These are phyloP conservation scores for Hofmannophila pseudospretella DNA, from an alignment of 2,888 invertebrate species.

Conservation along the genomic window DNA sequence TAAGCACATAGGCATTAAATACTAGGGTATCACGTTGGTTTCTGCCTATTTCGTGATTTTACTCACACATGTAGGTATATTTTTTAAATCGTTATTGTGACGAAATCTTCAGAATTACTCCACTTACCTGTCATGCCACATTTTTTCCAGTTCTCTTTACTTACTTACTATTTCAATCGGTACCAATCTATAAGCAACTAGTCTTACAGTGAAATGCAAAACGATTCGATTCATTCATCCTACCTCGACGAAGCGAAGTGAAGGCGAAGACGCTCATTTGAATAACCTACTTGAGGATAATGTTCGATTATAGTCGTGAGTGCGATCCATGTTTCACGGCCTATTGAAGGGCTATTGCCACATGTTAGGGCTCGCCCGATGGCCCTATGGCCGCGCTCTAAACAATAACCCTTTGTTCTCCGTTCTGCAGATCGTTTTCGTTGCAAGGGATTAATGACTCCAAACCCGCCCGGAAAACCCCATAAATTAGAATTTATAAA, in stretches of 20 bases:
- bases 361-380: slow-evolving; percentile 1
- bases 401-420: slow-evolving; percentile 47
- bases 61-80: no score
- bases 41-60: no score
- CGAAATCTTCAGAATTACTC: no score
- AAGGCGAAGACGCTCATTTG: slow-evolving; percentile 9
- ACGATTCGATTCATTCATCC: neutral
- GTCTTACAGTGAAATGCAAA: slow-evolving; percentile 1
- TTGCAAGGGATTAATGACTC: slow-evolving; percentile 34
- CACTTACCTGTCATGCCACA: no score
- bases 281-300: slow-evolving; percentile 10
- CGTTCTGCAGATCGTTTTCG: slow-evolving; percentile 23
- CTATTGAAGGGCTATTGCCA: slow-evolving; percentile 3
- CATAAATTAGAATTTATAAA: slow-evolving; percentile 31
- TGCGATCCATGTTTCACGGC: slow-evolving; percentile 11
- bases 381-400: slow-evolving; percentile 19
- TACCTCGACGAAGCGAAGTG: slow-evolving; percentile 4
- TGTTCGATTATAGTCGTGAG: slow-evolving; percentile 6
- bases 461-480: slow-evolving; percentile 26
- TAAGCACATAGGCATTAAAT: no score
- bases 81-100: no score
- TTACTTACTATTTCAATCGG: no score
- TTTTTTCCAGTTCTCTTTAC: no score
- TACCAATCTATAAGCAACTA: no score
- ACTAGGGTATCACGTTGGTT: no score